These are phyloP conservation scores for Diorhabda carinulata DNA, from an alignment of 1,140 invertebrate species.

Conservation along the genomic window DNA sequence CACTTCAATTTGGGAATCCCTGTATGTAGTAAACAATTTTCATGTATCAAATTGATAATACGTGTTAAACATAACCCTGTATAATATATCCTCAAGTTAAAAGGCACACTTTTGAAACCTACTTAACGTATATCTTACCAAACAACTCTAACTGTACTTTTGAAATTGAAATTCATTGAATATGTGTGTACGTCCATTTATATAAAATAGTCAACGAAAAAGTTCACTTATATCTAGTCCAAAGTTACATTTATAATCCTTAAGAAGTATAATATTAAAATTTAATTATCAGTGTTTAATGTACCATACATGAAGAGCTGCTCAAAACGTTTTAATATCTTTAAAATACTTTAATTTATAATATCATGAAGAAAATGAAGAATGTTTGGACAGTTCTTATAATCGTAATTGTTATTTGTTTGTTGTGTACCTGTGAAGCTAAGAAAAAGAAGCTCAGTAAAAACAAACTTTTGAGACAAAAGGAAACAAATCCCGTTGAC, in stretches of 20 bases:
- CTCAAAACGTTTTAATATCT: too few relatives aligned
- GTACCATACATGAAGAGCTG: too few relatives aligned
- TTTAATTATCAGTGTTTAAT: too few relatives aligned
- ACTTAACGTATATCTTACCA: conserved; percentile 10
- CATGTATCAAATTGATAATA: too few relatives aligned
- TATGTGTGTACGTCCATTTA: neutral
- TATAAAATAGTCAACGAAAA: neutral
- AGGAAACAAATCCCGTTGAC: conserved; percentile 55
- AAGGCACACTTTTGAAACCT: conserved; percentile 1
- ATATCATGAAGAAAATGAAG: too few relatives aligned
- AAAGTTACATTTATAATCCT: neutral
- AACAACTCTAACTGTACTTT: conserved; percentile 13
- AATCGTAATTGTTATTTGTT: neutral
- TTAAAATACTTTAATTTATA: too few relatives aligned
- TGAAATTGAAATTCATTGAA: conserved; percentile 9
- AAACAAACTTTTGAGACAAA: conserved; percentile 47
- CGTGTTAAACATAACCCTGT: too few relatives aligned
- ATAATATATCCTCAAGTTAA: neutral
- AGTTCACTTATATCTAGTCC: neutral
- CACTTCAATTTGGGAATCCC: too few relatives aligned
- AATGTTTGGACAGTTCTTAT: neutral
- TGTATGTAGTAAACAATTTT: too few relatives aligned
- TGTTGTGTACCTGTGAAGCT: conserved; percentile 12
- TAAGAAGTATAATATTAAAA: neutral
- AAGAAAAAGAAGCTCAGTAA: conserved; percentile 36